These are phyloP conservation scores for Irena cyanogastra DNA, from an alignment of 2,113 vertebrate species.

Conservation along the genomic window DNA sequence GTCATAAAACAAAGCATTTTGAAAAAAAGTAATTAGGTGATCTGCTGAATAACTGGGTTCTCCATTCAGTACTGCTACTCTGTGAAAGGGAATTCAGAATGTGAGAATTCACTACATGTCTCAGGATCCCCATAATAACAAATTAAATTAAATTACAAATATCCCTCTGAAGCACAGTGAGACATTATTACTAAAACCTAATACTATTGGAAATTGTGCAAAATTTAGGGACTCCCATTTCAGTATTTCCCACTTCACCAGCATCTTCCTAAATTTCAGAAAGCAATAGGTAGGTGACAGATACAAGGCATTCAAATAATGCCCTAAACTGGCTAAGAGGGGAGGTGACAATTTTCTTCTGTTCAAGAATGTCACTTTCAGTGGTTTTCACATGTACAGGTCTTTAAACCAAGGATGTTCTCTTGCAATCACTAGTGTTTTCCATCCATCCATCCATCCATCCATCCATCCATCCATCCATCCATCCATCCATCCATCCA, in stretches of 20 bases:
- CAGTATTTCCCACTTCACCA: not conserved
- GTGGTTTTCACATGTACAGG: not conserved
- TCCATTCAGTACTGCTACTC: not conserved
- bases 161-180: not conserved
- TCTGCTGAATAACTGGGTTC: not conserved
- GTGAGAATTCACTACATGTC: not conserved
- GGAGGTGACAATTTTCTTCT: not conserved
- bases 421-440: not conserved
- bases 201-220: not conserved
- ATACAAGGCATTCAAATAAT: not conserved
- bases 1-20: not conserved
- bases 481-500: not conserved
- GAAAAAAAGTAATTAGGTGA: not conserved
- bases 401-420: not conserved
- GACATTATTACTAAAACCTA: not conserved
- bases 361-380: not conserved
- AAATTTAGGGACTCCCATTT: not conserved
- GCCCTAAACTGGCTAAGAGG: not conserved
- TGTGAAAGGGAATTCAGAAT: not conserved
- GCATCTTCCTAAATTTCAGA: not conserved
- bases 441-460: not conserved
- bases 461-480: not conserved
- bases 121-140: too few species aligned
- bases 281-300: not conserved
- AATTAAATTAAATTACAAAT: not conserved